Conservation (phyloP, 2,797 vertebrate genomes). For the Syngnathus rostellatus region DNA sequence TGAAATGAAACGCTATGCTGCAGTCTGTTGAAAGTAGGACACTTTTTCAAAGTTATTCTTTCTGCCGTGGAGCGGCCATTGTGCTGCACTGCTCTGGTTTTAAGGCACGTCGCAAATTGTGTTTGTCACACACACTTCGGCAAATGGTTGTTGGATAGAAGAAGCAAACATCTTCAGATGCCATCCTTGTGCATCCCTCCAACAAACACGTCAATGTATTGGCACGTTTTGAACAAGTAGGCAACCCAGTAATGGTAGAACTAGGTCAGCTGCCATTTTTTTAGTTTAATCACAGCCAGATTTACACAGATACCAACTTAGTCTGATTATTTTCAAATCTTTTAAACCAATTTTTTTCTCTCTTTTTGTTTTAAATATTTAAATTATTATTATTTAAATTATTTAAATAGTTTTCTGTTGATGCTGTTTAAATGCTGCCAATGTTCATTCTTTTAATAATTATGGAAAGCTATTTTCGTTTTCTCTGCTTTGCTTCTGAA, state of each 20-base stretch:
- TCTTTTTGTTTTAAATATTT: too few relatives aligned
- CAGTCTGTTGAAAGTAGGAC: conserved; percentile 63
- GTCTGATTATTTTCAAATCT: too few relatives aligned
- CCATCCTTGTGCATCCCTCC: background rate
- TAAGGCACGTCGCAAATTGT: conserved; percentile 22
- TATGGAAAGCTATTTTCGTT: too few relatives aligned
- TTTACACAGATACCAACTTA: background rate
- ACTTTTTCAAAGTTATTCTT: conserved; percentile 60
- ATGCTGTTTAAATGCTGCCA: too few relatives aligned
- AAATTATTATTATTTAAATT: too few relatives aligned
- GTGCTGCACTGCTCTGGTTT: conserved; percentile 21
- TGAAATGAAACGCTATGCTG: conserved; percentile 63
- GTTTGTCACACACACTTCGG: conserved; percentile 21
- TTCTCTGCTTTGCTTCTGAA: too few relatives aligned
- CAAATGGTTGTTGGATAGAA: conserved; percentile 9
- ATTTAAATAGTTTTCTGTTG: too few relatives aligned
- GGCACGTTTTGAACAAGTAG: conserved; percentile 4
- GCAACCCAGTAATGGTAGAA: background rate
- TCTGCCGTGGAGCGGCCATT: conserved; percentile 44
- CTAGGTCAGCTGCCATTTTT: background rate
- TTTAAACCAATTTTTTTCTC: too few relatives aligned
- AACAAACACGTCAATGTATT: conserved; percentile 1
- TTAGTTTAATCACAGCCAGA: background rate
- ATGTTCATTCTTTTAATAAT: too few relatives aligned
- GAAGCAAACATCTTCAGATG: conserved; percentile 7